Conservation (phyloP, 2,797 vertebrate species). For the Synaphobranchus kaupii region DNA sequence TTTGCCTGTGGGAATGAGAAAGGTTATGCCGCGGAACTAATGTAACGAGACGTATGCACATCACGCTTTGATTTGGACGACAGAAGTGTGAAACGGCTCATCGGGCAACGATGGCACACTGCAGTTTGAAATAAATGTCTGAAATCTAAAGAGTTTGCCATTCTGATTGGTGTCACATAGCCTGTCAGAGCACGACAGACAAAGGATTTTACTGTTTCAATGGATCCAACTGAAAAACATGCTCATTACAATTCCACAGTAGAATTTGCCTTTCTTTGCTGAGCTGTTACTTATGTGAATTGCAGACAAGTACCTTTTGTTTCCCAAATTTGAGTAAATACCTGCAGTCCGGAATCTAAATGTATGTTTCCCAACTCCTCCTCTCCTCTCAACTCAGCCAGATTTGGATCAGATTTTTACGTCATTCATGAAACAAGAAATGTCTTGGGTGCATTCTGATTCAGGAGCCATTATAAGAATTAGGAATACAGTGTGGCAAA, state of each 20-base stretch:
- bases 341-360: neutral
- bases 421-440: neutral
- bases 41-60: neutral
- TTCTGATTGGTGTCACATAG: constrained; percentile 23
- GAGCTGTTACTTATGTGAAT: neutral
- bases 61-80: neutral
- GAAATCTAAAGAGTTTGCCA: constrained; percentile 16
- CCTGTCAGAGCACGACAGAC: constrained; percentile 7
- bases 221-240: constrained; percentile 10
- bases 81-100: neutral
- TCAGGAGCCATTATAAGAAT: neutral
- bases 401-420: neutral
- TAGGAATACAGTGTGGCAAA: neutral
- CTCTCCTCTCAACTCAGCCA: too few species aligned
- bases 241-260: neutral
- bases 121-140: constrained; percentile 6
- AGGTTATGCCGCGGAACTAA: neutral
- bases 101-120: neutral
- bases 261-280: neutral
- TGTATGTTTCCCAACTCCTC: neutral
- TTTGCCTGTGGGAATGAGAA: neutral
- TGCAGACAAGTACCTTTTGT: neutral
- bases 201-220: constrained; percentile 16
- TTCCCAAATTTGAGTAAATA: neutral
- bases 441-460: neutral